These are phyloP conservation scores for Plagiodera versicolora DNA, from an alignment of 2,888 invertebrate species.

Conservation along the genomic window DNA sequence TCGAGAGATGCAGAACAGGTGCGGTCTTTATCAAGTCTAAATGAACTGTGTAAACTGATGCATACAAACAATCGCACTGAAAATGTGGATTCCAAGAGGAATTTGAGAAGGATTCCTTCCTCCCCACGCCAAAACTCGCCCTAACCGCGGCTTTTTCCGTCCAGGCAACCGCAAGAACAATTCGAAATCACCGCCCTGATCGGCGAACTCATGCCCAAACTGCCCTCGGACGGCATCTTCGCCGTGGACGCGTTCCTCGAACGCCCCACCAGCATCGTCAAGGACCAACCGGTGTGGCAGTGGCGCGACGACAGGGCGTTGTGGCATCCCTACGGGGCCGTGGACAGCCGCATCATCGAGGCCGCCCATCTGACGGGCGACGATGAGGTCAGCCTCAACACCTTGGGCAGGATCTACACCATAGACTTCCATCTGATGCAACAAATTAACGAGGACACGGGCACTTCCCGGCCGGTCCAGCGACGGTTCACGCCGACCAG, in stretches of 20 bases:
- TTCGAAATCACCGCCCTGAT: constrained; percentile 97
- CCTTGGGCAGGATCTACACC: constrained; percentile 91
- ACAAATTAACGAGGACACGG: constrained; percentile 97
- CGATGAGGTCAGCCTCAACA: constrained; percentile 91
- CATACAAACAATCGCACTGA: constrained; percentile 35
- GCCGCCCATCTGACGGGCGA: constrained; percentile 92
- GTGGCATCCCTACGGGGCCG: constrained; percentile 90
- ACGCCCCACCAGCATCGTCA: constrained; percentile 66
- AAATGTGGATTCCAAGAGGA: too few relatives aligned
- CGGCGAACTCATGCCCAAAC: constrained; percentile 94
- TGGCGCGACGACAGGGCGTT: constrained; percentile 94
- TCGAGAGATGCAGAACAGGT: constrained; percentile 37
- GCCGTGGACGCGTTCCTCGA: constrained; percentile 87
- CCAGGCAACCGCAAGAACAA: constrained; percentile 80
- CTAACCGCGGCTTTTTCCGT: too few relatives aligned
- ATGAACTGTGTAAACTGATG: constrained; percentile 42
- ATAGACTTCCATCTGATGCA: constrained; percentile 97
- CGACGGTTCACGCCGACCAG: constrained; percentile 67
- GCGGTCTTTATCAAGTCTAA: constrained; percentile 39
- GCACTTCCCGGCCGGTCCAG: constrained; percentile 74
- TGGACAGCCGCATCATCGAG: constrained; percentile 93
- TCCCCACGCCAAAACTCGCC: too few relatives aligned
- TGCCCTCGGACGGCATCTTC: constrained; percentile 95
- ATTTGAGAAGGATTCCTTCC: too few relatives aligned
- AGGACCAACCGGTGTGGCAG: constrained; percentile 90